Percentiles rank a stretch among this genome's conserved stretches.
phyloP scores from a whole-genome alignment of 2,113 vertebrate species.

The Lophura nycthemera region DNA sequence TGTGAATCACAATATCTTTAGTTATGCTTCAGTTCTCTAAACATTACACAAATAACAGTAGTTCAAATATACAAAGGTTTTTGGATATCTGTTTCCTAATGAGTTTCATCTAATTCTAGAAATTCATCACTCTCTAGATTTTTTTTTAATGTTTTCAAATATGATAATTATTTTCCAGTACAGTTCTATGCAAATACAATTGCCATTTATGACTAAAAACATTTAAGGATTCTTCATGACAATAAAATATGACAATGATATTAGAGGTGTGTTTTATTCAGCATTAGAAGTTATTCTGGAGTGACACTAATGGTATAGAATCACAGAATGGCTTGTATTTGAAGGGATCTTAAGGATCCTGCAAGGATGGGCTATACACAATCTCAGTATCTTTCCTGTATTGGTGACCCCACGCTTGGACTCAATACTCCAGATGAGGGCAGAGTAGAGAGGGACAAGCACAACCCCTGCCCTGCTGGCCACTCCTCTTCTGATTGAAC shows the following conservation, averaged over 20 bases:
- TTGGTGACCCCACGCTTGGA: too few species aligned
- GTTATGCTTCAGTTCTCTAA: slow-evolving; percentile 29
- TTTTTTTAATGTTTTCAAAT: background rate
- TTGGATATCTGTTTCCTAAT: background rate
- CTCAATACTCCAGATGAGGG: too few species aligned
- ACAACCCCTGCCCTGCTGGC: too few species aligned
- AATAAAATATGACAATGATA: background rate
- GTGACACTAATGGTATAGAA: too few species aligned
- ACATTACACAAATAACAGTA: background rate
- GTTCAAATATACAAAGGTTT: slow-evolving; percentile 7
- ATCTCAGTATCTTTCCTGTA: too few species aligned
- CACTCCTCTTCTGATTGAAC: too few species aligned
- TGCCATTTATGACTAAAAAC: background rate
- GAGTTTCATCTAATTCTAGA: background rate
- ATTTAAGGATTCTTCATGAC: background rate
- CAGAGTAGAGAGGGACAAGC: too few species aligned
- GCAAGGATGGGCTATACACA: too few species aligned
- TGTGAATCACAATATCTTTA: background rate
- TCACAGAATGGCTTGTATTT: too few species aligned
- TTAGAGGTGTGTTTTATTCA: background rate
- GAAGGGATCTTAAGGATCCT: too few species aligned
- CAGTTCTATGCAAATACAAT: background rate
- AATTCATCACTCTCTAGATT: background rate
- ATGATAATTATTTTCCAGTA: background rate
- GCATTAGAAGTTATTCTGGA: background rate